A percentile compares a stretch with the other conserved stretches of the same genome.
phyloP scores from a whole-genome alignment of 2,113 vertebrate species.

The Anser brachyrhynchus region DNA sequence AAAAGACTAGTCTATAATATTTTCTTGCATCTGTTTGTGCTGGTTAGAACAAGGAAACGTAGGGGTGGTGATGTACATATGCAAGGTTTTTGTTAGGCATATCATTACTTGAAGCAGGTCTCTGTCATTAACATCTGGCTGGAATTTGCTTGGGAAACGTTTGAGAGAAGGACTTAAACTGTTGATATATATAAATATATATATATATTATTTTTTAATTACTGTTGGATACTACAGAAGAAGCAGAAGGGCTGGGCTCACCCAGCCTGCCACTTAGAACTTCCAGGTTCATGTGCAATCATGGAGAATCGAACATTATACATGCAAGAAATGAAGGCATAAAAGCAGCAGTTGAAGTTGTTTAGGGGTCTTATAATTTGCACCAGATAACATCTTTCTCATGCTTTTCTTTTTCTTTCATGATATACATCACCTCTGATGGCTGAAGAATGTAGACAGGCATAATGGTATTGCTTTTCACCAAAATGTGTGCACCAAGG shows the following conservation, averaged over 20 bases:
- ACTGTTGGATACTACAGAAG: constrained; percentile 73
- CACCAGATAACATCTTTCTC: constrained; percentile 73
- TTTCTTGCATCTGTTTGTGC: constrained; percentile 67
- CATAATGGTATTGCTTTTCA: constrained; percentile 82
- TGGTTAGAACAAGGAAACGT: constrained; percentile 56
- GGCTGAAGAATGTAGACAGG: constrained; percentile 95
- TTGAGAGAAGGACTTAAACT: constrained; percentile 68
- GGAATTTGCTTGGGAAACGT: constrained; percentile 63
- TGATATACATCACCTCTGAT: constrained; percentile 83
- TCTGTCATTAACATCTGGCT: constrained; percentile 69
- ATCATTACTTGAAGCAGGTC: constrained; percentile 73
- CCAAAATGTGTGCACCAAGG: constrained; percentile 79
- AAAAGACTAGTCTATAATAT: constrained; percentile 60
- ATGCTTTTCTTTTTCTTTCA: constrained; percentile 80
- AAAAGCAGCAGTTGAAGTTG: constrained; percentile 67
- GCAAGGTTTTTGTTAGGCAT: constrained; percentile 72
- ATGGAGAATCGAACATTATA: constrained; percentile 64
- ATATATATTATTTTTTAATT: constrained; percentile 70
- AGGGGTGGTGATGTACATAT: constrained; percentile 76
- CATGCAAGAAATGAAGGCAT: constrained; percentile 64
- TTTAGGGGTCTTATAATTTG: constrained; percentile 68
- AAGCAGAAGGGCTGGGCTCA: constrained; percentile 68
- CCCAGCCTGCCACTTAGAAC: constrained; percentile 56
- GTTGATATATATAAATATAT: constrained; percentile 64
- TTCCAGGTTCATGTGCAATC: constrained; percentile 71